Percentiles rank a stretch among this genome's conserved stretches.
phyloP scores from a whole-genome alignment of 2,888 invertebrate genomes.

The Agrochola lota region DNA sequence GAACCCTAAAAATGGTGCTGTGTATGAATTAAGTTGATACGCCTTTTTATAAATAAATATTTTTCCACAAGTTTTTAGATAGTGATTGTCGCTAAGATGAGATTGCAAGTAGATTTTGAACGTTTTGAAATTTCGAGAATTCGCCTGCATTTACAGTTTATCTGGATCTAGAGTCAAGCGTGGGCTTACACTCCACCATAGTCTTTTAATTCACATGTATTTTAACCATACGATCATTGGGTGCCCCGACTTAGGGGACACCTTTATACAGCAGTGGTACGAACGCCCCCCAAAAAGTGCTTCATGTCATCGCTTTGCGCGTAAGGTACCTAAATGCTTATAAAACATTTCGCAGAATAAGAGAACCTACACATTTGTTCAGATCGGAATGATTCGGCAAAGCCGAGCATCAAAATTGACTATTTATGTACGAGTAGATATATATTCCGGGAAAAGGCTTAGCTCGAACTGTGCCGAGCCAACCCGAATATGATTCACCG shows the following conservation, averaged over 20 bases:
- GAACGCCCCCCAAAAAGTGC: background rate
- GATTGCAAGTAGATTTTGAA: no score
- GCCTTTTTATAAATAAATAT: no score
- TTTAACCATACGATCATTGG: background rate
- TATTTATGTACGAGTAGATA: background rate
- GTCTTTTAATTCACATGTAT: background rate
- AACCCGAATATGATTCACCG: background rate
- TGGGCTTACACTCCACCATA: background rate
- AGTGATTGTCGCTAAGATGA: no score
- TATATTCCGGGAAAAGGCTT: background rate
- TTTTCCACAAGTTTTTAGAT: no score
- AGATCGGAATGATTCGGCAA: background rate
- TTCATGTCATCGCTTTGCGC: no score
- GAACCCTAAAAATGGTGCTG: no score
- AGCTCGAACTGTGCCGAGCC: no score
- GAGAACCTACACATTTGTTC: no score
- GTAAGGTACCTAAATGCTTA: no score
- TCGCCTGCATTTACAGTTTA: background rate
- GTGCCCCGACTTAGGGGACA: background rate
- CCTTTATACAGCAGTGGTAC: background rate
- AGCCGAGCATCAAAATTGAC: background rate
- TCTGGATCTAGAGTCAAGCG: background rate
- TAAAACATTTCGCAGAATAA: no score
- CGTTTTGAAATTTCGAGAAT: background rate
- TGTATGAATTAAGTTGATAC: no score